A percentile compares a stretch with the other conserved stretches of the same genome.
Evolutionary conservation across 2,888 invertebrate genomes (phyloP).

Genomic region (Cenopis cana): DNA sequence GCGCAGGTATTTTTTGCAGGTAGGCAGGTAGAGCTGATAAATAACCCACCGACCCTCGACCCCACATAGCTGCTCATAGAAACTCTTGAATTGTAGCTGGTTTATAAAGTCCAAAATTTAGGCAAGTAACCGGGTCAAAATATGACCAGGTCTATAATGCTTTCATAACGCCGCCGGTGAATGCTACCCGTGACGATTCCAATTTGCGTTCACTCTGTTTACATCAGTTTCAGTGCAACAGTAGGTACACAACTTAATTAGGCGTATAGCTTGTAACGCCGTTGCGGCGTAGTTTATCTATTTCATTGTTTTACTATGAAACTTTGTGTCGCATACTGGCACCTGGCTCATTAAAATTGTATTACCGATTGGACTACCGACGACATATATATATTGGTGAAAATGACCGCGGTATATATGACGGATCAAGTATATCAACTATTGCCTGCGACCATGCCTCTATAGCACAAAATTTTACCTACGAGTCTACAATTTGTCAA

Average conservation of each 20-base stretch:
- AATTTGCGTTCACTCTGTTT: slow-evolving; percentile 44
- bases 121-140: slow-evolving; percentile 35
- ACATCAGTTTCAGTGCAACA: slow-evolving; percentile 37
- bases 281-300: slow-evolving; percentile 18
- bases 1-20: no score
- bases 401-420: no score
- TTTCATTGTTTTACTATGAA: slow-evolving; percentile 23
- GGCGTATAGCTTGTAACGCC: slow-evolving; percentile 29
- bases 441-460: no score
- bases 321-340: neutral
- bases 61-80: no score
- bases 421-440: no score
- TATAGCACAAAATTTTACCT: no score
- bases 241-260: slow-evolving; percentile 36
- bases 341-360: slow-evolving; percentile 1
- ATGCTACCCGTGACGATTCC: slow-evolving; percentile 43
- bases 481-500: no score
- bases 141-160: slow-evolving; percentile 34
- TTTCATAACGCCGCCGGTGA: slow-evolving; percentile 42
- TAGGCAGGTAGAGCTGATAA: no score
- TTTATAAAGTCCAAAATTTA: slow-evolving; percentile 8
- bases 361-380: no score
- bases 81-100: no score
- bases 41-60: no score
- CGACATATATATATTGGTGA: no score